phyloP scores from a whole-genome alignment of 2,113 vertebrate genomes.

The Salvelinus sp. region DNA sequence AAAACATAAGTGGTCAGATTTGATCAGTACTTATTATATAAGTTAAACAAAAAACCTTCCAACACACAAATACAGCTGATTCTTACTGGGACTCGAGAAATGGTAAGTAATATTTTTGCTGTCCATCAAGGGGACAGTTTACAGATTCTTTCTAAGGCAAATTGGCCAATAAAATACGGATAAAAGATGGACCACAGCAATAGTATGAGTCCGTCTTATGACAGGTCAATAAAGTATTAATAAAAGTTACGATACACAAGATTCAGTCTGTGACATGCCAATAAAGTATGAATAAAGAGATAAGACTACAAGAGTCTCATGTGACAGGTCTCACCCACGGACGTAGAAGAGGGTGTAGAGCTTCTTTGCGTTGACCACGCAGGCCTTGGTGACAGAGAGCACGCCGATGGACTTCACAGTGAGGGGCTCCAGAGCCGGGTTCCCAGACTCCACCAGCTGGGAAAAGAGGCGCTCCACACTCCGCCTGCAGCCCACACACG shows the following conservation, averaged over 20 bases:
- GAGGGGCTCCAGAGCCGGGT: constrained; percentile 91
- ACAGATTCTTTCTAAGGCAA: not conserved
- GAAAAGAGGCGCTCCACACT: constrained; percentile 96
- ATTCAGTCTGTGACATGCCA: not conserved
- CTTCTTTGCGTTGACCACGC: constrained; percentile 89
- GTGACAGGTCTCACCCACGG: constrained; percentile 73
- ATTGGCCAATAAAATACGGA: not conserved
- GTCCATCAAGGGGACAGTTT: not conserved
- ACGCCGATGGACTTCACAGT: constrained; percentile 88
- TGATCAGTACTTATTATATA: not conserved
- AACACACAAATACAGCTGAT: not conserved
- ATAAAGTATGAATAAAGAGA: too few species aligned
- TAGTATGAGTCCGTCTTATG: not conserved
- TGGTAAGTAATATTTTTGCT: not conserved
- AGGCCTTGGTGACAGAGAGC: constrained; percentile 87
- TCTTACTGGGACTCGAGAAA: too few species aligned
- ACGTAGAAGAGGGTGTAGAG: constrained; percentile 93
- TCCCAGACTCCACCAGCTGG: constrained; percentile 91
- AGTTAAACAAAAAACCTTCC: not conserved
- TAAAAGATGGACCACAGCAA: not conserved
- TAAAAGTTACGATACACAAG: too few species aligned
- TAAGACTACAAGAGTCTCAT: too few species aligned
- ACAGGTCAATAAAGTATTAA: not conserved
- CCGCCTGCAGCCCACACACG: constrained; percentile 93
- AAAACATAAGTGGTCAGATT: not conserved